Conservation (phyloP, 2,797 vertebrate species). For the Masticophis lateralis region DNA sequence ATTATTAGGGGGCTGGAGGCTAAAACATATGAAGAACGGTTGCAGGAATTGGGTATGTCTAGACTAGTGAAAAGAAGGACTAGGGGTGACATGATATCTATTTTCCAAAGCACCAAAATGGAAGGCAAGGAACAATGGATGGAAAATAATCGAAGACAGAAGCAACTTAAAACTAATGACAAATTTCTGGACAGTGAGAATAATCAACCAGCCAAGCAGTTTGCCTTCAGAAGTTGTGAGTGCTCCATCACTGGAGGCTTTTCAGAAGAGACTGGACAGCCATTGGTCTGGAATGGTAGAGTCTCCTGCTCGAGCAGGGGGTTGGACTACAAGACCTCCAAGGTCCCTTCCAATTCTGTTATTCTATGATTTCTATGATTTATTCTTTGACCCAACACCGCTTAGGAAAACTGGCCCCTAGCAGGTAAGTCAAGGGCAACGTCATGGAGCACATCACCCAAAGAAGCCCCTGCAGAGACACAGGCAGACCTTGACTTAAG, state of each 20-base stretch:
- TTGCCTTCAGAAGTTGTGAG: no score
- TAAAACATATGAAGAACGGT: neutral
- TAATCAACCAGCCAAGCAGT: no score
- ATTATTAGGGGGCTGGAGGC: neutral
- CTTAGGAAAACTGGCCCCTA: neutral
- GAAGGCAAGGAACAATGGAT: no score
- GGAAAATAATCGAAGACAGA: no score
- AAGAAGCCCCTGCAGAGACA: neutral
- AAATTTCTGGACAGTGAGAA: no score
- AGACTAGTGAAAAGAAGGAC: no score
- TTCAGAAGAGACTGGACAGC: neutral
- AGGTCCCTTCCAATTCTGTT: neutral
- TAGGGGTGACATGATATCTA: no score
- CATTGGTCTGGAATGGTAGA: neutral
- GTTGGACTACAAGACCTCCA: neutral
- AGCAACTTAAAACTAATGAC: no score
- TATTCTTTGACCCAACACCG: neutral
- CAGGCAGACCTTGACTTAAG: neutral
- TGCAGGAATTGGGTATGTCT: neutral
- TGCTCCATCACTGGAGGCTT: neutral
- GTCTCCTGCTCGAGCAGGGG: neutral
- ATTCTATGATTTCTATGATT: neutral
- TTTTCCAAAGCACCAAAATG: no score
- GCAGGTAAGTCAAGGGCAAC: neutral
- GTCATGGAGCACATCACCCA: neutral